phyloP scores from a whole-genome alignment of 2,113 vertebrate species.

The Heloderma charlesbogerti region DNA sequence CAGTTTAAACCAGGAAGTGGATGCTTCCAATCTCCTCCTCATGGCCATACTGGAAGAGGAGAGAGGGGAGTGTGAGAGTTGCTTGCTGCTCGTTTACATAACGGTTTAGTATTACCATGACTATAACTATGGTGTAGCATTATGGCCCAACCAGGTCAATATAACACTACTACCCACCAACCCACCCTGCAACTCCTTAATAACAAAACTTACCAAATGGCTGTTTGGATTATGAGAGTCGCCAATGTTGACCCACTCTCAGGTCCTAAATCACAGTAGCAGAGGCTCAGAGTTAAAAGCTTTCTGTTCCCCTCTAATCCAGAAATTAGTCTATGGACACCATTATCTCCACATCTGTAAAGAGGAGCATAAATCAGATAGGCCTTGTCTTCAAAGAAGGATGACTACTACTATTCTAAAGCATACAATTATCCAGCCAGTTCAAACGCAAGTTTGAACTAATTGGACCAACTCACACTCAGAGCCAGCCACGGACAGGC shows the following conservation, averaged over 20 bases:
- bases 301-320: conserved; percentile 65
- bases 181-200: neutral
- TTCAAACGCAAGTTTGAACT: neutral
- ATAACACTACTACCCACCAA: neutral
- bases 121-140: neutral
- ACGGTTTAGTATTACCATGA: neutral
- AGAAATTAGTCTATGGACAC: conserved; percentile 58
- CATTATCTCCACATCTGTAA: conserved; percentile 69
- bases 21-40: neutral
- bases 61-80: neutral
- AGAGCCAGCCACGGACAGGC: neutral
- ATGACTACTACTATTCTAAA: neutral
- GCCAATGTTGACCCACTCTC: conserved; percentile 57
- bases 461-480: neutral
- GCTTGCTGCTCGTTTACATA: neutral
- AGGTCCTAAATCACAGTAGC: conserved; percentile 72
- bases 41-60: neutral
- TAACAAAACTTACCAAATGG: conserved; percentile 63
- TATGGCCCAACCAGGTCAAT: neutral
- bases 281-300: conserved; percentile 66
- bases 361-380: conserved; percentile 11
- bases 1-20: neutral
- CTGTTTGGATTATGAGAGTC: conserved; percentile 44
- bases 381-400: neutral
- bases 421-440: neutral